phyloP scores from a whole-genome alignment of 2,797 vertebrate species.

The Ctenopoma multispine region DNA sequence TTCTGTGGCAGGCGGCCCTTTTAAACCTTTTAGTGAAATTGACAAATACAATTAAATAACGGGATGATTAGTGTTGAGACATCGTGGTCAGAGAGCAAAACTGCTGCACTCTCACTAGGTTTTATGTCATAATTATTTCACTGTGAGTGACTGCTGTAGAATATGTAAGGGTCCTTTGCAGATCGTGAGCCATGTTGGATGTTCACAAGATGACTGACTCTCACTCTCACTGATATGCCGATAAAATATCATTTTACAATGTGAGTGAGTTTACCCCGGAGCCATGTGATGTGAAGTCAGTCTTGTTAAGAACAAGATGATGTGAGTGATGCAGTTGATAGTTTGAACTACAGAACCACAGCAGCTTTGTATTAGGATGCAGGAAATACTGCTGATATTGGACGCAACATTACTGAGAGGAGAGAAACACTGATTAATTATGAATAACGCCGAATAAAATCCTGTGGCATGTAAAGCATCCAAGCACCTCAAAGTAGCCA shows the following conservation, averaged over 20 bases:
- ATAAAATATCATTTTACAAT: slow-evolving; percentile 1
- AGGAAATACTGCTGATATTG: slow-evolving; percentile 1
- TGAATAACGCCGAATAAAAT: background rate
- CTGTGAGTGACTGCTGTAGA: slow-evolving; percentile 38
- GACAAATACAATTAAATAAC: slow-evolving; percentile 74
- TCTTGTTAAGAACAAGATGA: slow-evolving; percentile 16
- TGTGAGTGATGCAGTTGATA: background rate
- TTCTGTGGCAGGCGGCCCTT: slow-evolving; percentile 66
- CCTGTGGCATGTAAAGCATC: background rate
- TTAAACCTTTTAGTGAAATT: slow-evolving; percentile 81
- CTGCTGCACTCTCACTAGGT: slow-evolving; percentile 53
- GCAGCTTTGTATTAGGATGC: background rate
- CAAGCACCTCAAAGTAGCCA: background rate
- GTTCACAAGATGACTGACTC: background rate
- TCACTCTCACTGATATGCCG: slow-evolving; percentile 7
- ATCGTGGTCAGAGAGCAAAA: slow-evolving; percentile 37
- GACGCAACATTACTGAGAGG: background rate
- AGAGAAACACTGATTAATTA: background rate
- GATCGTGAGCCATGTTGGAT: background rate
- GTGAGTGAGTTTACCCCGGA: slow-evolving; percentile 16
- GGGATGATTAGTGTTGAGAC: slow-evolving; percentile 69
- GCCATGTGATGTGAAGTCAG: background rate
- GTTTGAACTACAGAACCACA: slow-evolving; percentile 13
- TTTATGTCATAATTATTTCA: slow-evolving; percentile 58
- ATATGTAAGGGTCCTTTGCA: slow-evolving; percentile 20